Base-by-base conservation (phyloP, 2,113 vertebrate genomes). In the Chionis minor region DNA sequence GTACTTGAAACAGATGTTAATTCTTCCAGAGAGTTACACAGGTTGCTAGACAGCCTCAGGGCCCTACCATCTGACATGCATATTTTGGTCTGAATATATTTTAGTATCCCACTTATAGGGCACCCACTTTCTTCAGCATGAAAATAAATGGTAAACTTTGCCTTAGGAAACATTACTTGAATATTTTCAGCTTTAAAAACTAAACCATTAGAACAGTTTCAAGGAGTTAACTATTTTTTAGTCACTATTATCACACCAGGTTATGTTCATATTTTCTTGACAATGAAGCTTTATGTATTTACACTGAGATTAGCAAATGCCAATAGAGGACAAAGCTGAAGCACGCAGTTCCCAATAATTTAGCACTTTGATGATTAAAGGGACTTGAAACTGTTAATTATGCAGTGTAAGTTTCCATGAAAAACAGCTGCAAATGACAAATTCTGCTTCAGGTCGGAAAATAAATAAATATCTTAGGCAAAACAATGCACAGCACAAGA, bases 371-470 rank as follows among this genome's bases (percentile, higher is more conserved):
- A 67, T 85, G 14, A 89, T 91, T 89, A 93, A 88, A 93, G 6
- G n/a, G 8, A 78, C 80, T 42, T 55, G 23, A 94, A 92, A 86
- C 44, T 79, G 45, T 92, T 94, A 94, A 97, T 95, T 94, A 95
- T 92, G 88, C 62, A 93, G 52, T 38, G 82, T 69, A 83, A 88
- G 30, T 73, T 92, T 92, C 47, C 40, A 62, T 65, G 32, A 56
- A 82, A 95, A 95, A 58, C 24, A 96, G 33, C 54, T 89, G 62
- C 59, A 95, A 92, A 78, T 79, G 30, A 78, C 70, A 94, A 96
- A 87, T 75, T 96, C 56, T 94, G 42, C 82, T 97, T 82, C 40
- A 85, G 73, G 62, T 92, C 55, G 93, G 72, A 94, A 97, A 96
- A 26, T n/a, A 94, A 88, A 81, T 54, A 80, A 81, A 54, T 84